phyloP scores from a whole-genome alignment of 2,797 vertebrate species.

The Echeneis naucrates region DNA sequence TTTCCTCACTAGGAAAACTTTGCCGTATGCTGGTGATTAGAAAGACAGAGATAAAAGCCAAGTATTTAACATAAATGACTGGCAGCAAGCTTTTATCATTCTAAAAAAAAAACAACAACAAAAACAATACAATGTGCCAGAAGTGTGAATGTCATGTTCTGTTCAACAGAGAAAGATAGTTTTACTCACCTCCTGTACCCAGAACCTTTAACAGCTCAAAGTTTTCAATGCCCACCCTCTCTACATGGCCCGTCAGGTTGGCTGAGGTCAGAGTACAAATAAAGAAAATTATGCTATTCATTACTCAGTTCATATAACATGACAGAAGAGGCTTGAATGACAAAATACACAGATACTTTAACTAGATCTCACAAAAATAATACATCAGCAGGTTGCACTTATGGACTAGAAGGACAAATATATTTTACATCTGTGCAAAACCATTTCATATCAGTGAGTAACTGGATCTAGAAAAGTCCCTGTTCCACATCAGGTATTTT shows the following conservation, averaged over 20 bases:
- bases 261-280: constrained; percentile 81
- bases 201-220: constrained; percentile 98
- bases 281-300: background rate
- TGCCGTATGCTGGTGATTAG: constrained; percentile 90
- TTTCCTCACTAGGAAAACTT: constrained; percentile 97
- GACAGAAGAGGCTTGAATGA: background rate
- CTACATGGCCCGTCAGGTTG: constrained; percentile 96
- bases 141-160: constrained; percentile 12
- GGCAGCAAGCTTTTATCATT: constrained; percentile 1
- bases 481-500: constrained; percentile 19
- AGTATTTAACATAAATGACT: constrained; percentile 5
- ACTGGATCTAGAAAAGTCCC: background rate
- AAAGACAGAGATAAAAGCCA: constrained; percentile 37
- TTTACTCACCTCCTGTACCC: constrained; percentile 95
- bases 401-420: background rate
- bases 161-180: background rate
- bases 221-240: constrained; percentile 98
- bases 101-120: constrained; percentile 18
- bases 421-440: constrained; percentile 7
- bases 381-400: background rate
- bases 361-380: background rate
- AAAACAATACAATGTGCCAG: background rate
- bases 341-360: background rate
- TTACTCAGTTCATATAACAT: background rate
- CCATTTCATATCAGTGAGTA: background rate